These are phyloP conservation scores for Neoascia interrupta DNA, from an alignment of 2,888 invertebrate genomes.

Conservation along the genomic window DNA sequence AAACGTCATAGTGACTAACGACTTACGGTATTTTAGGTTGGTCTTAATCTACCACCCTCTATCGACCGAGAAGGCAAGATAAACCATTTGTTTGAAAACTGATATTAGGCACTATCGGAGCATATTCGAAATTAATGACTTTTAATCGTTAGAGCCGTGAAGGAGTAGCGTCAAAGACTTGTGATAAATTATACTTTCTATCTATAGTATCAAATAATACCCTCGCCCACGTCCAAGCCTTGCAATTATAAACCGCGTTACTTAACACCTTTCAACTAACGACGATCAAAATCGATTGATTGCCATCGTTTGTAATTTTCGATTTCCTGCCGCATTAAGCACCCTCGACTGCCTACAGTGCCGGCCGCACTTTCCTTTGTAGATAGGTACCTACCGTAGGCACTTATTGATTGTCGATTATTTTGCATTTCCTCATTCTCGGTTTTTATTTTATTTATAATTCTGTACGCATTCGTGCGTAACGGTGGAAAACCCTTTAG, in stretches of 20 bases:
- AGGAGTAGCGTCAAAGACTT: no score
- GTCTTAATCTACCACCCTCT: no score
- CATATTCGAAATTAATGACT: no score
- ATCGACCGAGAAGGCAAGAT: no score
- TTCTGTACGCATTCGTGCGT: slow-evolving; percentile 55
- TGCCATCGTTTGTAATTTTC: slow-evolving; percentile 57
- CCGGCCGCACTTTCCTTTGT: neutral
- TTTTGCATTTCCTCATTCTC: slow-evolving; percentile 30
- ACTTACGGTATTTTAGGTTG: no score
- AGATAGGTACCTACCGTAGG: neutral
- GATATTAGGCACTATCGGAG: no score
- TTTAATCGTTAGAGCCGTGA: no score
- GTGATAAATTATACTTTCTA: no score
- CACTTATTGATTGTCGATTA: slow-evolving; percentile 26
- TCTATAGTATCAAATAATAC: no score
- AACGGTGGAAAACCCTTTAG: slow-evolving; percentile 64
- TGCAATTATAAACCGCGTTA: slow-evolving; percentile 30
- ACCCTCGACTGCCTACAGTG: neutral
- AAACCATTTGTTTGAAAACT: no score
- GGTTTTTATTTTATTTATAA: slow-evolving; percentile 30
- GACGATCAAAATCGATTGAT: slow-evolving; percentile 57
- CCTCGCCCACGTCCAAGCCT: neutral
- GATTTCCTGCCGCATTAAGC: slow-evolving; percentile 55
- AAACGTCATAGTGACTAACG: no score
- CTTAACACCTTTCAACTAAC: slow-evolving; percentile 27